A percentile compares a stretch with the other conserved stretches of the same genome.
phyloP scores from a whole-genome alignment of 2,888 invertebrate genomes.

The Drosophila kuntzei region DNA sequence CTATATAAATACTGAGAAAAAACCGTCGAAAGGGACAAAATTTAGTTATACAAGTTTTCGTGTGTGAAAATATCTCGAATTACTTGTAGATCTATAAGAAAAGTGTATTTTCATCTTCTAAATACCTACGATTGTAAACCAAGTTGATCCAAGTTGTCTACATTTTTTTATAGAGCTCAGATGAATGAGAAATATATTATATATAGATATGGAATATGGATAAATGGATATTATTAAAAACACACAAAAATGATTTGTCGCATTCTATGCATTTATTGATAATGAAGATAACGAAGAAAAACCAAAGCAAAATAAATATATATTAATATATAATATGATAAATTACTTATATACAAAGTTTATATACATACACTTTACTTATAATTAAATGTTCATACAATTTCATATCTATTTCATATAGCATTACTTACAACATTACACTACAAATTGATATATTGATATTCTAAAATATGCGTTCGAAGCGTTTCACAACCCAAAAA shows the following conservation, averaged over 20 bases:
- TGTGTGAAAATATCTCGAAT: slow-evolving; percentile 17
- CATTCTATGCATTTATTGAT: slow-evolving; percentile 76
- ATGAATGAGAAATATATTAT: slow-evolving; percentile 5
- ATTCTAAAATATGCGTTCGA: slow-evolving; percentile 77
- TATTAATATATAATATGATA: too few species aligned
- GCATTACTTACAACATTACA: slow-evolving; percentile 40
- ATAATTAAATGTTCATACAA: slow-evolving; percentile 63
- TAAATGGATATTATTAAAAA: slow-evolving; percentile 47
- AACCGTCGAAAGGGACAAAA: slow-evolving; percentile 14
- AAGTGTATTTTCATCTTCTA: slow-evolving; percentile 17
- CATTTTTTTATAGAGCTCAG: slow-evolving; percentile 44
- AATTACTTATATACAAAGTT: slow-evolving; percentile 69
- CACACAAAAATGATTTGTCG: slow-evolving; percentile 63
- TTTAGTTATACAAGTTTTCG: slow-evolving; percentile 17
- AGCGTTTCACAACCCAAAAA: slow-evolving; percentile 71
- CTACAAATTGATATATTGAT: slow-evolving; percentile 69
- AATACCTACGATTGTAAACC: slow-evolving; percentile 24
- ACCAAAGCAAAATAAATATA: slow-evolving; percentile 16
- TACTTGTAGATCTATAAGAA: slow-evolving; percentile 12
- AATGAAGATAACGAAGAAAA: slow-evolving; percentile 49
- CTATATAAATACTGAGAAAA: slow-evolving; percentile 14
- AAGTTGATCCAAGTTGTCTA: slow-evolving; percentile 23
- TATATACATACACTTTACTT: slow-evolving; percentile 60
- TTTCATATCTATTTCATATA: slow-evolving; percentile 60
- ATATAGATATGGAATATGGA: slow-evolving; percentile 23